Percentiles rank a stretch among this genome's conserved stretches.
phyloP scores from a whole-genome alignment of 92 coral and sea anemone genomes.

The Anthopleura xanthogrammica region DNA sequence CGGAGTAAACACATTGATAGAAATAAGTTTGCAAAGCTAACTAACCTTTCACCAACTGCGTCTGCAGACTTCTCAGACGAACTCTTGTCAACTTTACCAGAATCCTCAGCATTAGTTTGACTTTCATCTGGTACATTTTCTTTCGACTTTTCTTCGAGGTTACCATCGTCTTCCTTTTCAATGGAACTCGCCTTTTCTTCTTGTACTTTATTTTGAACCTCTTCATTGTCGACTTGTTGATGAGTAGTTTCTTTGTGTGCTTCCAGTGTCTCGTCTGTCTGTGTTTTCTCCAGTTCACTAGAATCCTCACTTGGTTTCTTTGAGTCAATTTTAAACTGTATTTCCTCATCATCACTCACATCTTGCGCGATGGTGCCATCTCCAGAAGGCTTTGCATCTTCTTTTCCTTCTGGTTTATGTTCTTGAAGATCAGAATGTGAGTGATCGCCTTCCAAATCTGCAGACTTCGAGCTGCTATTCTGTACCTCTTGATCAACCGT shows the following conservation, averaged over 20 bases:
- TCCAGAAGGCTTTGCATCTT: conserved; percentile 5
- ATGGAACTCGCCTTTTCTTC: conserved; percentile 3
- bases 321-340: conserved; percentile 17
- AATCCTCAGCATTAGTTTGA: not conserved
- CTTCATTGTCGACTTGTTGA: not conserved
- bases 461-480: conserved; percentile 10
- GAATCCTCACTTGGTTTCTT: not conserved
- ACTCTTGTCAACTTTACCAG: conserved; percentile 11
- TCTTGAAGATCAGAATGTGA: not conserved
- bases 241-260: conserved; percentile 19
- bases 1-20: no score
- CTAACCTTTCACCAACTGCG: conserved; percentile 15
- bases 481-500: not conserved
- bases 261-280: conserved; percentile 3
- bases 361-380: not conserved
- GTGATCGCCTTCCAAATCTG: not conserved
- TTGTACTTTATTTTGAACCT: not conserved
- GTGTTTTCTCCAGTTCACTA: conserved; percentile 19
- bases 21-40: not conserved
- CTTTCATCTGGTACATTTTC: conserved; percentile 1
- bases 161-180: not conserved
- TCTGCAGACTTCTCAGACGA: conserved; percentile 7
- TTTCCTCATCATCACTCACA: conserved; percentile 13
- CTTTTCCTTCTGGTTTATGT: not conserved
- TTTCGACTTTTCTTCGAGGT: conserved; percentile 1